These are phyloP conservation scores for Melanogrammus aeglefinus DNA, from an alignment of 2,797 vertebrate genomes.

Conservation along the genomic window DNA sequence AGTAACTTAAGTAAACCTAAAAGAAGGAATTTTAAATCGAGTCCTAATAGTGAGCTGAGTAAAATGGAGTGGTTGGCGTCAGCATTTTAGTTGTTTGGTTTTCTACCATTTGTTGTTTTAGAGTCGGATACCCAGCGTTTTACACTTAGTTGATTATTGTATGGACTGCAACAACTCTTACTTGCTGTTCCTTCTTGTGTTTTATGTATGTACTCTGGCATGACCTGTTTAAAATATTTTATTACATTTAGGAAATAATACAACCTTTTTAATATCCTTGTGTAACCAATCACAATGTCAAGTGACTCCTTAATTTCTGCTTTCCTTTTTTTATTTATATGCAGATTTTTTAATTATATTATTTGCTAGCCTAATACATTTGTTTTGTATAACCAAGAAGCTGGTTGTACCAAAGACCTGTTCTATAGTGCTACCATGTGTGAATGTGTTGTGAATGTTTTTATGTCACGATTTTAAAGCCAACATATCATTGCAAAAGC, in stretches of 20 bases:
- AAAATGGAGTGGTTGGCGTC: constrained; percentile 73
- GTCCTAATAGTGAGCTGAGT: constrained; percentile 67
- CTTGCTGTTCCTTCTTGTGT: constrained; percentile 26
- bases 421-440: constrained; percentile 67
- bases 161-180: constrained; percentile 40
- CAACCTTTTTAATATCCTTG: constrained; percentile 38
- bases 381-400: constrained; percentile 67
- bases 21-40: constrained; percentile 74
- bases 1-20: constrained; percentile 78
- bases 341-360: constrained; percentile 49
- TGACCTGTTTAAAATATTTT: constrained; percentile 40
- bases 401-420: constrained; percentile 76
- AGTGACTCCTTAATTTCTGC: constrained; percentile 27
- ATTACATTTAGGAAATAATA: constrained; percentile 29
- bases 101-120: constrained; percentile 38
- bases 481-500: constrained; percentile 56
- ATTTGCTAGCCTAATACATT: constrained; percentile 44
- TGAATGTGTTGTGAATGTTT: constrained; percentile 61
- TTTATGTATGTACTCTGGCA: constrained; percentile 44
- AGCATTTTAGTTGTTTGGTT: constrained; percentile 62
- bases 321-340: constrained; percentile 41
- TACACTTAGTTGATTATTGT: constrained; percentile 68
- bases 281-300: constrained; percentile 22
- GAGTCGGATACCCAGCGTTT: constrained; percentile 80
- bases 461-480: constrained; percentile 65